These are phyloP conservation scores for Eristalinus sepulchralis DNA, from an alignment of 2,888 invertebrate genomes.

Conservation along the genomic window DNA sequence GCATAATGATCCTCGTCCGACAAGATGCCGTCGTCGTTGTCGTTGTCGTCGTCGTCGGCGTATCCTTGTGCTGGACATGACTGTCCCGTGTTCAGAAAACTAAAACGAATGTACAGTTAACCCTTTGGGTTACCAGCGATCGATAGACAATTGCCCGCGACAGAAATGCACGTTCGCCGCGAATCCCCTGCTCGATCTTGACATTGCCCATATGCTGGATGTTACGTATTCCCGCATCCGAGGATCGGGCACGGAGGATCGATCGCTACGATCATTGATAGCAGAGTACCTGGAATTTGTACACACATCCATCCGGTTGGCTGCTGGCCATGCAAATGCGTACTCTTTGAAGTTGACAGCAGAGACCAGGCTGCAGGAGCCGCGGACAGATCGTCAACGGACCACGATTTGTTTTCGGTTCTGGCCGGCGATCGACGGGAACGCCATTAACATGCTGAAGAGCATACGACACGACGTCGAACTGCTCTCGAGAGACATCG, in stretches of 20 bases:
- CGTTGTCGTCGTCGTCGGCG: constrained; percentile 27
- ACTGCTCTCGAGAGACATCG: background rate
- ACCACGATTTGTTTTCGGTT: constrained; percentile 13
- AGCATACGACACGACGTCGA: constrained; percentile 4
- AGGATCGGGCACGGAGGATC: constrained; percentile 5
- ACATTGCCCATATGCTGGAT: constrained; percentile 24
- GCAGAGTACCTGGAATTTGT: constrained; percentile 21
- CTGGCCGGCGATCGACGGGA: background rate
- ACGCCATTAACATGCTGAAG: constrained; percentile 25
- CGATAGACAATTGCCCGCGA: constrained; percentile 31
- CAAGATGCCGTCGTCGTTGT: constrained; percentile 21
- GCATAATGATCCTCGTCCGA: constrained; percentile 48
- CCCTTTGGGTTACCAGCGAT: constrained; percentile 35
- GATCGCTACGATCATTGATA: constrained; percentile 37
- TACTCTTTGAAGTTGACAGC: constrained; percentile 22
- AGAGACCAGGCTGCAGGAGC: background rate
- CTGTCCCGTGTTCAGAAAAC: constrained; percentile 14
- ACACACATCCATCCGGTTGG: background rate
- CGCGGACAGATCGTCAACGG: constrained; percentile 21
- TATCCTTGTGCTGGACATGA: constrained; percentile 17
- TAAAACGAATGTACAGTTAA: constrained; percentile 47
- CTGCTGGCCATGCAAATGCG: constrained; percentile 22
- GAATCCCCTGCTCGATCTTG: constrained; percentile 22
- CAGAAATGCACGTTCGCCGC: constrained; percentile 20
- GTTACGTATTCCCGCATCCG: background rate